phyloP scores from a whole-genome alignment of 2,797 vertebrate species.

The Acipenser ruthenus region DNA sequence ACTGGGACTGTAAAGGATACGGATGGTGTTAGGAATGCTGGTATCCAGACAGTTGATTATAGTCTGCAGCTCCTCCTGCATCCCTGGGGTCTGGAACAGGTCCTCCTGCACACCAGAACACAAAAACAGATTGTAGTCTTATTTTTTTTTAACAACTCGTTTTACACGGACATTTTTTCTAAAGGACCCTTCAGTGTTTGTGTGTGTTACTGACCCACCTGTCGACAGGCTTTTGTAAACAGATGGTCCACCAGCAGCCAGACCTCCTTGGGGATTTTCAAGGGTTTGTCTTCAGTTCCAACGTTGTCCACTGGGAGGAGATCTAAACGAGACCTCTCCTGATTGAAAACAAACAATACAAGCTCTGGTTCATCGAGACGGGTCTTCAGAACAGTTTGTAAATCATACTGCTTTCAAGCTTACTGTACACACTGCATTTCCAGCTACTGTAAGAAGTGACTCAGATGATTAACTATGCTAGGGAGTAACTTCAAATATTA shows the following conservation, averaged over 20 bases:
- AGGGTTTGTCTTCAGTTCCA: constrained; percentile 62
- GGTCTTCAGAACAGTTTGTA: too few species aligned
- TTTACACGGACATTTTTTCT: too few species aligned
- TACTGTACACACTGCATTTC: too few species aligned
- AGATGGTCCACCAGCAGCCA: constrained; percentile 95
- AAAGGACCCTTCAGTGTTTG: too few species aligned
- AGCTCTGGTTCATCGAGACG: too few species aligned
- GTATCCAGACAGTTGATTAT: constrained; percentile 97
- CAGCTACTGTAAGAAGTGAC: too few species aligned
- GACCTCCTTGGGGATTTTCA: constrained; percentile 93
- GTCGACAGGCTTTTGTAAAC: constrained; percentile 77
- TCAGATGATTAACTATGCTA: too few species aligned
- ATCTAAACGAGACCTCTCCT: constrained; percentile 76
- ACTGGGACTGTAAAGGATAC: constrained; percentile 72
- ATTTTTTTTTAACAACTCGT: background rate
- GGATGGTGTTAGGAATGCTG: constrained; percentile 83
- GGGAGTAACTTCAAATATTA: too few species aligned
- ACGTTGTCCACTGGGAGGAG: constrained; percentile 64
- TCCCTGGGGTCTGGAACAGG: constrained; percentile 90
- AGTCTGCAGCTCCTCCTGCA: constrained; percentile 85
- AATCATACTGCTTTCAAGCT: too few species aligned
- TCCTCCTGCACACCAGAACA: constrained; percentile 72
- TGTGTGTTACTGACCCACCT: constrained; percentile 60
- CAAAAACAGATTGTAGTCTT: background rate
- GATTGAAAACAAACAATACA: constrained; percentile 15